Conservation (phyloP, 2,113 vertebrate genomes). For the Strigops habroptila region DNA sequence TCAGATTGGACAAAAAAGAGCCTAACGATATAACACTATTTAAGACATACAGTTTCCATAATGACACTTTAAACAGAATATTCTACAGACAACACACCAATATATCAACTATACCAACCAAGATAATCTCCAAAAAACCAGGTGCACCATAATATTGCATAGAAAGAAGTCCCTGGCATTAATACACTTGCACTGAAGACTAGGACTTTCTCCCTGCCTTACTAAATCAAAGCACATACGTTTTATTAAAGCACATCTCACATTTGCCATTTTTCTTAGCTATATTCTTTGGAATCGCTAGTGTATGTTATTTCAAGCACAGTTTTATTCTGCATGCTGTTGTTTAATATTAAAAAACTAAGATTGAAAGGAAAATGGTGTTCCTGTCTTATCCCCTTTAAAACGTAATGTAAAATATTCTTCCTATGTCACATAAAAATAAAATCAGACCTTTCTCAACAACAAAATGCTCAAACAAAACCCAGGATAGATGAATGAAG, state of each 20-base stretch:
- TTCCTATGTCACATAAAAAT: neutral
- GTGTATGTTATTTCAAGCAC: conserved; percentile 30
- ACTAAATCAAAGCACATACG: neutral
- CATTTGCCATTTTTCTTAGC: neutral
- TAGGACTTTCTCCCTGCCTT: neutral
- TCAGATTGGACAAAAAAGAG: neutral
- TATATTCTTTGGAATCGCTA: conserved; percentile 61
- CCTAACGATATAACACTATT: neutral
- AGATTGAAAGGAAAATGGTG: neutral
- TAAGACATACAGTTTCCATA: conserved; percentile 2
- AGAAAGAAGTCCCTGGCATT: conserved; percentile 57
- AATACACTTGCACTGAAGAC: neutral
- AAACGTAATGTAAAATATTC: neutral
- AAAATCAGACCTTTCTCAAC: neutral
- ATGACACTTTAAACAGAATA: neutral
- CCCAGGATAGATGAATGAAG: neutral
- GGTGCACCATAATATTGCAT: conserved; percentile 56
- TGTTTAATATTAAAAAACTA: neutral
- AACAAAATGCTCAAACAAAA: neutral
- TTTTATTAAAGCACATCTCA: neutral
- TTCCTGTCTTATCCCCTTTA: neutral
- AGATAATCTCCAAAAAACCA: neutral
- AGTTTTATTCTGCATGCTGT: conserved; percentile 22
- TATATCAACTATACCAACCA: neutral
- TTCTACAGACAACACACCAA: neutral